A percentile compares a stretch with the other conserved stretches of the same genome.
Evolutionary conservation across 1,140 invertebrate species (phyloP).

Genomic region (Calycopis cecrops): DNA sequence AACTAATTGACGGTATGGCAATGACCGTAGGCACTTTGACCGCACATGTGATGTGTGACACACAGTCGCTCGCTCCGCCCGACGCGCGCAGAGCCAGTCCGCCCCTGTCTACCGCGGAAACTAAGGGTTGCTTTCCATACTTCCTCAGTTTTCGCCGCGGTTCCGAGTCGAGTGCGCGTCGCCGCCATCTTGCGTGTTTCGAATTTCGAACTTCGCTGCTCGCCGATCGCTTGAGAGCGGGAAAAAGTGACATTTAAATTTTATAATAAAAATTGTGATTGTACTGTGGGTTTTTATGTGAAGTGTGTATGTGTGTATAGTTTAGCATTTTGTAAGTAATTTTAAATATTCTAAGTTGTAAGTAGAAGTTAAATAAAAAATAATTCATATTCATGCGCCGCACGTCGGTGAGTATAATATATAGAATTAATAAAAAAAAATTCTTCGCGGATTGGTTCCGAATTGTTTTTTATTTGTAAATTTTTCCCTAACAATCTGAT

Average conservation of each 20-base stretch:
- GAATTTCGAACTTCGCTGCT: slow-evolving; percentile 12
- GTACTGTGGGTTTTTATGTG: background rate
- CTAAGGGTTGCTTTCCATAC: slow-evolving; percentile 48
- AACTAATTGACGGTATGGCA: slow-evolving; percentile 40
- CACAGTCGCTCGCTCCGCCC: slow-evolving; percentile 41
- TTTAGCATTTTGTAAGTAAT: no score
- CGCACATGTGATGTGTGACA: slow-evolving; percentile 58
- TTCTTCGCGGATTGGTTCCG: no score
- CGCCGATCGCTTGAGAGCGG: no score
- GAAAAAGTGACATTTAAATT: no score
- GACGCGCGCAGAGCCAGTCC: slow-evolving; percentile 26
- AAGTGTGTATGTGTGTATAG: background rate
- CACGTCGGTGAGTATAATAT: no score
- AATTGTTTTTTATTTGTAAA: no score
- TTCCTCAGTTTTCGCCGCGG: slow-evolving; percentile 53
- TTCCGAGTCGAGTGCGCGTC: slow-evolving; percentile 32
- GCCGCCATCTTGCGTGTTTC: background rate
- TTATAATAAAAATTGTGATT: background rate
- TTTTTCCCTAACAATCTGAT: no score
- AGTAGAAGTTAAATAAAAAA: no score
- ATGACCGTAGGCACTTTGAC: slow-evolving; percentile 66
- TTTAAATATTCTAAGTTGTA: no score
- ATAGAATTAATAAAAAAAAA: no score
- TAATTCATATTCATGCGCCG: no score
- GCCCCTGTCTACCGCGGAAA: slow-evolving; percentile 53